Conservation (phyloP, 1,140 invertebrate species). For the Cryptotermes secundus region DNA sequence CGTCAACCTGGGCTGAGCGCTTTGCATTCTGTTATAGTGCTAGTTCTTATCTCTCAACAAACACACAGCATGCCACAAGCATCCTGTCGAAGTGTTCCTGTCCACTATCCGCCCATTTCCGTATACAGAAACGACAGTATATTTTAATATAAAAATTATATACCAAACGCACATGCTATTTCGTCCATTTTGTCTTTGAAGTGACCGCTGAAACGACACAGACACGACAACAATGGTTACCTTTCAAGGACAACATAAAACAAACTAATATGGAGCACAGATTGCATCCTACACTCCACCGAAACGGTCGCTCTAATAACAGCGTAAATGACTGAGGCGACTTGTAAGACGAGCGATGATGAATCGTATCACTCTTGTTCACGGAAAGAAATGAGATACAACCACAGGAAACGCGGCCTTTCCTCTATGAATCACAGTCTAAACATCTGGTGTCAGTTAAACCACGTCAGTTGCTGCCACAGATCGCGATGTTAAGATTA, state of each 20-base stretch:
- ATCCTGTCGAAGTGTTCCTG: not conserved
- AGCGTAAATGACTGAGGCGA: not conserved
- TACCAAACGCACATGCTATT: too few species aligned
- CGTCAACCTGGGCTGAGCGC: not conserved
- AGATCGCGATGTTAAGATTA: not conserved
- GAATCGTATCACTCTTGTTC: not conserved
- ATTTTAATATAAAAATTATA: not conserved
- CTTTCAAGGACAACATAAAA: not conserved
- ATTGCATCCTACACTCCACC: too few species aligned
- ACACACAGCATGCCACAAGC: too few species aligned
- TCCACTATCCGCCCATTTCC: not conserved
- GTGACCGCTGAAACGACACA: not conserved
- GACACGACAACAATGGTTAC: not conserved
- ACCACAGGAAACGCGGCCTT: not conserved
- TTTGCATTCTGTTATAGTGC: not conserved
- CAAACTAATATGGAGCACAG: too few species aligned
- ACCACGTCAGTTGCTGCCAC: not conserved
- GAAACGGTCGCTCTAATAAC: not conserved
- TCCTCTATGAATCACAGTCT: conserved; percentile 3
- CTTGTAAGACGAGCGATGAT: too few species aligned
- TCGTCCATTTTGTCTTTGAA: too few species aligned
- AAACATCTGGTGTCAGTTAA: not conserved
- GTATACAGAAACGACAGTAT: not conserved
- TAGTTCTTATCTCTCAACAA: too few species aligned
- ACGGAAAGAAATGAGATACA: not conserved